These are phyloP conservation scores for Decapterus maruadsi DNA, from an alignment of 2,797 vertebrate genomes.

Conservation along the genomic window DNA sequence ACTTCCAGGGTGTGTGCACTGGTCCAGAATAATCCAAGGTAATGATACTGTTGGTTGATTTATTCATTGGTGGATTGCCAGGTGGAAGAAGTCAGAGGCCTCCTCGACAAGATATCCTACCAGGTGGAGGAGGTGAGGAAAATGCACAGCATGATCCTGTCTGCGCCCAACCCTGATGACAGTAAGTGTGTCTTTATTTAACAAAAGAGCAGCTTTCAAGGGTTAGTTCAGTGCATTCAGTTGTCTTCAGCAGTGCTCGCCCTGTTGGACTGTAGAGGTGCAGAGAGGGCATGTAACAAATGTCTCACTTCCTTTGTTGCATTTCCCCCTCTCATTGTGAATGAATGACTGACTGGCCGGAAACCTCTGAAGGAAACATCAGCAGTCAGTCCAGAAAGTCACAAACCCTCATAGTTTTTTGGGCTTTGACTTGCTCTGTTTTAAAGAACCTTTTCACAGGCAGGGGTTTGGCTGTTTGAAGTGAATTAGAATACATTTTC, in stretches of 20 bases:
- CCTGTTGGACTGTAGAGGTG: slow-evolving; percentile 17
- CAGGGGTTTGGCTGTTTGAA: not conserved
- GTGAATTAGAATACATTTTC: not conserved
- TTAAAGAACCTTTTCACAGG: not conserved
- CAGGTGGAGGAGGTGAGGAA: slow-evolving; percentile 94
- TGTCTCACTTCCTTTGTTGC: slow-evolving; percentile 58
- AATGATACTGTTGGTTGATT: not conserved
- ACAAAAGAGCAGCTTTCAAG: not conserved
- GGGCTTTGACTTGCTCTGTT: slow-evolving; percentile 4
- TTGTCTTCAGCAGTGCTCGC: not conserved
- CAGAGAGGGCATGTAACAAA: slow-evolving; percentile 28
- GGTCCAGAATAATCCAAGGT: no score
- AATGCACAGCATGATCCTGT: slow-evolving; percentile 94
- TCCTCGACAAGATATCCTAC: slow-evolving; percentile 89
- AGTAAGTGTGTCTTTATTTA: slow-evolving; percentile 85
- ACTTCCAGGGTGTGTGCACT: not conserved
- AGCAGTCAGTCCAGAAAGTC: not conserved
- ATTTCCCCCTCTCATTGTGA: slow-evolving; percentile 47
- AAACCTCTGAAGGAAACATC: slow-evolving; percentile 54
- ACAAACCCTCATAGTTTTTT: slow-evolving; percentile 5
- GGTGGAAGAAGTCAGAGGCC: slow-evolving; percentile 93
- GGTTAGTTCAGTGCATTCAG: not conserved
- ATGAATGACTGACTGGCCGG: slow-evolving; percentile 31
- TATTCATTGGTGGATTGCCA: slow-evolving; percentile 53
- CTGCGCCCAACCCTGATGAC: slow-evolving; percentile 93